These are phyloP conservation scores for Trypoxylus dichotomus DNA, from an alignment of 1,140 invertebrate species.

Conservation along the genomic window DNA sequence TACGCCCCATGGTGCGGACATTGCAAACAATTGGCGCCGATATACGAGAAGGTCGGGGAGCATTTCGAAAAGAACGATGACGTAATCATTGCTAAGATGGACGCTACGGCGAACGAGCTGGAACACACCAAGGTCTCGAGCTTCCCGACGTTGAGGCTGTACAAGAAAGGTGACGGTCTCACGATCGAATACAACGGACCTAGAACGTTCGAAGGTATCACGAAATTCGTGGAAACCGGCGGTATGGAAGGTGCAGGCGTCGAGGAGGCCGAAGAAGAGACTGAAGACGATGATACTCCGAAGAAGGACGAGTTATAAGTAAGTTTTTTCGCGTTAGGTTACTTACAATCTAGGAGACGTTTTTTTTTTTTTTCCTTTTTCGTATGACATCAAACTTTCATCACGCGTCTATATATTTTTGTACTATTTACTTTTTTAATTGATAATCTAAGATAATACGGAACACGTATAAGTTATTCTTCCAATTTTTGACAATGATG, in stretches of 20 bases:
- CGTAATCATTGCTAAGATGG: conserved; percentile 97
- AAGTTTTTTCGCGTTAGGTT: conserved; percentile 17
- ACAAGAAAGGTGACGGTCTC: conserved; percentile 90
- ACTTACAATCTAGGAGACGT: neutral
- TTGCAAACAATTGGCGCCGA: conserved; percentile 95
- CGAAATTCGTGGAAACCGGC: conserved; percentile 87
- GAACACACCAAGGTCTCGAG: conserved; percentile 92
- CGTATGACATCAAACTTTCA: neutral
- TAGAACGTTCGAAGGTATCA: conserved; percentile 89
- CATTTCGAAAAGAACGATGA: conserved; percentile 84
- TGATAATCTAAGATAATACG: too few species aligned
- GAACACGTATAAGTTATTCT: conserved; percentile 11
- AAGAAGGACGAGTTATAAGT: conserved; percentile 70
- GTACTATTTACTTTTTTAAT: conserved; percentile 23
- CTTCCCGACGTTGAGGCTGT: conserved; percentile 97
- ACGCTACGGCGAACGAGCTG: conserved; percentile 96
- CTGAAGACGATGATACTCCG: conserved; percentile 66
- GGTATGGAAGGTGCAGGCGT: conserved; percentile 65
- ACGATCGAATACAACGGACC: conserved; percentile 95
- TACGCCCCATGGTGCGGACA: conserved; percentile 98
- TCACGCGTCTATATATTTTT: conserved; percentile 27
- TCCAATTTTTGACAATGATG: neutral
- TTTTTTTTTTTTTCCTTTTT: too few species aligned
- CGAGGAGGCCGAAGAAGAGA: conserved; percentile 61
- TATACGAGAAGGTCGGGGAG: conserved; percentile 84